Evolutionary conservation across 2,888 invertebrate genomes (phyloP).

Genomic region (Bugula neritina): DNA sequence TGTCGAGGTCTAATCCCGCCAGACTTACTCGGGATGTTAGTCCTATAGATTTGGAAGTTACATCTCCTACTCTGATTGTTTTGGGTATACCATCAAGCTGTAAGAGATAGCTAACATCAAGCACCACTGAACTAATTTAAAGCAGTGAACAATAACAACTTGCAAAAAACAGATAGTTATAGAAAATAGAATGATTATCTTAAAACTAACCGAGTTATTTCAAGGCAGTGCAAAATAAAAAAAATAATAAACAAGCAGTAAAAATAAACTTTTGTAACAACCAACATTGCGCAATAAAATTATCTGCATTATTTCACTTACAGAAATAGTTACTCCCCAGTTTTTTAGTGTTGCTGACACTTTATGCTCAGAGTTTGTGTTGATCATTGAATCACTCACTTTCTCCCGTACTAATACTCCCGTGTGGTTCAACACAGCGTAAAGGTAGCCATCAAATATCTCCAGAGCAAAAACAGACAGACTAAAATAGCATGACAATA

Average conservation of each 20-base stretch:
- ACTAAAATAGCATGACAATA: not conserved
- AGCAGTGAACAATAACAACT: too few relatives aligned
- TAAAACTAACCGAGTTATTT: too few relatives aligned
- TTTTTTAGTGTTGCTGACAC: not conserved
- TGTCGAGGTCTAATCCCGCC: not conserved
- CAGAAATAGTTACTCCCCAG: not conserved
- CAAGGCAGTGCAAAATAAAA: too few relatives aligned
- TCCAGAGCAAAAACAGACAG: conserved; percentile 75
- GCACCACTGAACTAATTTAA: too few relatives aligned
- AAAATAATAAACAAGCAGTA: too few relatives aligned
- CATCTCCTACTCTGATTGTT: not conserved
- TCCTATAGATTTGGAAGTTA: not conserved
- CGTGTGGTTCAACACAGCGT: conserved; percentile 71
- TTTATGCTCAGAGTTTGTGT: not conserved
- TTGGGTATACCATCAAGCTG: not conserved
- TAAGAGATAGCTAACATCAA: not conserved
- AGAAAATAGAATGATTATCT: too few relatives aligned
- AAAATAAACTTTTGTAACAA: too few relatives aligned
- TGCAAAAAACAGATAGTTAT: too few relatives aligned
- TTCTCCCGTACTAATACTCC: not conserved
- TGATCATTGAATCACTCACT: not conserved
- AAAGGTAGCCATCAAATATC: conserved; percentile 85
- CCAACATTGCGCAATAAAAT: too few relatives aligned
- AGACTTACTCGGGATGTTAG: not conserved
- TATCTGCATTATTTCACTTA: too few relatives aligned